Conservation (phyloP, 2,888 invertebrate genomes). For the Cheilosia variabilis region DNA sequence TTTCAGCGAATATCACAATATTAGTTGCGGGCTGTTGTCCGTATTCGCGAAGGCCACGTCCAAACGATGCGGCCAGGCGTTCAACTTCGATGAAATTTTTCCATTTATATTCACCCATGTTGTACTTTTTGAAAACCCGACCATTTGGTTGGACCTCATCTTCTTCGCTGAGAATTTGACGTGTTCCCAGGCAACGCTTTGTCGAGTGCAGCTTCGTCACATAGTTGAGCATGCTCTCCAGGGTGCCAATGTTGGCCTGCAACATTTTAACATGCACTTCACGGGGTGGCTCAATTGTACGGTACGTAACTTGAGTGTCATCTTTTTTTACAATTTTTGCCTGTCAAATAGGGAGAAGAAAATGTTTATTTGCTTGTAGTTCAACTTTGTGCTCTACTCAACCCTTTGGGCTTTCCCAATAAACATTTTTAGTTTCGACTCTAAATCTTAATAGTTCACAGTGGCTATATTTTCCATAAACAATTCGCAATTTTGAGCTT, state of each 20-base stretch:
- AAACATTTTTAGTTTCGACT: no score
- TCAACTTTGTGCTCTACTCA: no score
- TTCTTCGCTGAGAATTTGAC: conserved; percentile 95
- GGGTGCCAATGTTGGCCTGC: conserved; percentile 90
- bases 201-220: conserved; percentile 90
- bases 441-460: no score
- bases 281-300: conserved; percentile 88
- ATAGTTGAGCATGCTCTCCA: conserved; percentile 92
- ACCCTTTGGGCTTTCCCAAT: no score
- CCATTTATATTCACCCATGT: conserved; percentile 97
- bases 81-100: conserved; percentile 91
- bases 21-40: conserved; percentile 90
- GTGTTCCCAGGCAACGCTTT: conserved; percentile 93
- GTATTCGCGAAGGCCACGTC: conserved; percentile 92
- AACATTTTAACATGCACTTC: conserved; percentile 89
- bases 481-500: no score
- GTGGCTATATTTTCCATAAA: no score
- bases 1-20: conserved; percentile 98
- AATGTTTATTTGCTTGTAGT: background rate
- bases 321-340: conserved; percentile 88
- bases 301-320: conserved; percentile 88
- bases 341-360: conserved; percentile 83
- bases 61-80: conserved; percentile 90
- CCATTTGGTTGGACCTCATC: conserved; percentile 98
- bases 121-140: conserved; percentile 97